Conservation (phyloP, 2,888 invertebrate species). For the Drosophila niveifrons region DNA sequence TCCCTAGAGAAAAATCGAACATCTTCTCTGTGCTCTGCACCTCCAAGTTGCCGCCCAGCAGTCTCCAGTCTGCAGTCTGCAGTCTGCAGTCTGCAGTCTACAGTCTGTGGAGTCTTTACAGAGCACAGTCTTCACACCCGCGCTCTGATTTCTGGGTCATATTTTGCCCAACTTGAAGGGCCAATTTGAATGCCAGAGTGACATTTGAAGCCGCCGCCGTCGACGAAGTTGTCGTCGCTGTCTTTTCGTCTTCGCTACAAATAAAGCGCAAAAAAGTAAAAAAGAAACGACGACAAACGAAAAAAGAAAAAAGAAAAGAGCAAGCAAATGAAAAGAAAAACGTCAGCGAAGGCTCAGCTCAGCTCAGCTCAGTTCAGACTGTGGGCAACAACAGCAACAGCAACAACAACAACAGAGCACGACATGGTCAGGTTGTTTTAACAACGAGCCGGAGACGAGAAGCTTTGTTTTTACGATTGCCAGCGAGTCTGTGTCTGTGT, state of each 20-base stretch:
- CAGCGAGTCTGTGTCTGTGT: too few relatives aligned
- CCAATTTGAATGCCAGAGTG: slow-evolving; percentile 63
- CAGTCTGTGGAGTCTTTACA: not conserved
- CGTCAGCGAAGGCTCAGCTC: slow-evolving; percentile 23
- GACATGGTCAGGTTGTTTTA: slow-evolving; percentile 79
- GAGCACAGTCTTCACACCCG: slow-evolving; percentile 39
- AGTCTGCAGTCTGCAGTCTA: not conserved
- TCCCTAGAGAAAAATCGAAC: slow-evolving; percentile 67
- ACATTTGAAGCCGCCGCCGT: slow-evolving; percentile 73
- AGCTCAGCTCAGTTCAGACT: too few relatives aligned
- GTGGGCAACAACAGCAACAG: too few relatives aligned
- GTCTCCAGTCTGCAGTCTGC: slow-evolving; percentile 27
- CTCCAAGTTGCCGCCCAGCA: slow-evolving; percentile 52
- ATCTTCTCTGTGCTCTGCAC: slow-evolving; percentile 15
- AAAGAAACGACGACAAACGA: not conserved
- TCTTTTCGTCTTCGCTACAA: slow-evolving; percentile 7
- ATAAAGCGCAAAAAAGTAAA: slow-evolving; percentile 23
- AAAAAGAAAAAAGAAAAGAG: slow-evolving; percentile 22
- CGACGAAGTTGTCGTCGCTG: slow-evolving; percentile 8
- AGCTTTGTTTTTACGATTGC: slow-evolving; percentile 62
- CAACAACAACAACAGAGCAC: slow-evolving; percentile 8
- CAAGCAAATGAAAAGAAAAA: slow-evolving; percentile 43
- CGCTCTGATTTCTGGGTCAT: slow-evolving; percentile 76
- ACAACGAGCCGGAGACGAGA: slow-evolving; percentile 55
- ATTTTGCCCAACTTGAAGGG: slow-evolving; percentile 71